Conservation (phyloP, 2,797 vertebrate genomes). For the Thunnus albacares region DNA sequence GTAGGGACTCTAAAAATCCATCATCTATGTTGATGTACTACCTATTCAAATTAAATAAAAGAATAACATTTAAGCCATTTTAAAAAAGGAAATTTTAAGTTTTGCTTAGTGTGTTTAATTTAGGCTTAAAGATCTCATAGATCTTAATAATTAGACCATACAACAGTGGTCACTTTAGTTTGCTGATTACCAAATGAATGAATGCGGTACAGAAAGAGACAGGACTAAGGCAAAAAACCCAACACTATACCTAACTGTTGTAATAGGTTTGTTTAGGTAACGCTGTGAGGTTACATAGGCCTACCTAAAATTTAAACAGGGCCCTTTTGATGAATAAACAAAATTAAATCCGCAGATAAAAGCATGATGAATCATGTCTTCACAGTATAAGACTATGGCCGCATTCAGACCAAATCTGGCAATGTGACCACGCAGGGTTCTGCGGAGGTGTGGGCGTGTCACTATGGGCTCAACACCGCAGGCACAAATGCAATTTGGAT, state of each 20-base stretch:
- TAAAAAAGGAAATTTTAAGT: background rate
- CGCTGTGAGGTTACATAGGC: background rate
- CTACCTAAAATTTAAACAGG: background rate
- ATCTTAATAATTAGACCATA: background rate
- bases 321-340: background rate
- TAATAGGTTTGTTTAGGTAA: background rate
- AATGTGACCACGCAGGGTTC: too few species aligned
- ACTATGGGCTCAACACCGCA: background rate
- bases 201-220: background rate
- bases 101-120: background rate
- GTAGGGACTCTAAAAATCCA: conserved; percentile 11
- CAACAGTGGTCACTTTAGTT: background rate
- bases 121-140: background rate
- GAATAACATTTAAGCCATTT: background rate
- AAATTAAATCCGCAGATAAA: background rate
- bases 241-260: background rate
- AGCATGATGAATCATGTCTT: conserved; percentile 11
- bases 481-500: conserved; percentile 43
- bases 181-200: background rate
- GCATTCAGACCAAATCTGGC: background rate
- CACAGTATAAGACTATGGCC: background rate
- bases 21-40: background rate
- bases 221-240: background rate
- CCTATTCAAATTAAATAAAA: background rate
- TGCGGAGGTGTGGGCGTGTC: too few species aligned